Conservation (phyloP, 2,888 invertebrate genomes). For the Electrophaes corylata region DNA sequence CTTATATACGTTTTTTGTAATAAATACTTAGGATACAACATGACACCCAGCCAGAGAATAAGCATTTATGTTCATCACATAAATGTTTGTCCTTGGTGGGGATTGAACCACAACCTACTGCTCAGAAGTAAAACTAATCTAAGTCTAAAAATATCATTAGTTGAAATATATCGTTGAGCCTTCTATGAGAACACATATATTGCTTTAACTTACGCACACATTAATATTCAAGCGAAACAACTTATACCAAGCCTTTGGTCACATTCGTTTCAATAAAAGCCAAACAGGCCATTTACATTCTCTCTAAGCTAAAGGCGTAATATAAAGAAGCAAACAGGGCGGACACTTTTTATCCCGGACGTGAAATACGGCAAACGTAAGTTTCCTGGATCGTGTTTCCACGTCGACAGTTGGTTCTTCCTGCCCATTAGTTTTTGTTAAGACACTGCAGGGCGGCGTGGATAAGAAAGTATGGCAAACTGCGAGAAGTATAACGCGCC, state of each 20-base stretch:
- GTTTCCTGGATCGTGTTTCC: conserved; percentile 31
- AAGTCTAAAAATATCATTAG: too few species aligned
- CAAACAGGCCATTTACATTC: conserved; percentile 39
- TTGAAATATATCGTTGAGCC: too few species aligned
- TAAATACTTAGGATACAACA: too few species aligned
- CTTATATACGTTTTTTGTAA: too few species aligned
- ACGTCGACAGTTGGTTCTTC: conserved; percentile 19
- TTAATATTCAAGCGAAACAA: not conserved
- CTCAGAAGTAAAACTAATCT: too few species aligned
- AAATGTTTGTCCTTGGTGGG: too few species aligned
- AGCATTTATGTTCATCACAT: too few species aligned
- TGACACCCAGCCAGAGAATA: too few species aligned
- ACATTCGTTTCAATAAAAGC: conserved; percentile 37
- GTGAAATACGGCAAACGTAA: conserved; percentile 37
- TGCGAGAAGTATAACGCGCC: too few species aligned
- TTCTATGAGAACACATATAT: not conserved
- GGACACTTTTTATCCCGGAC: conserved; percentile 37
- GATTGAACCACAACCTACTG: too few species aligned
- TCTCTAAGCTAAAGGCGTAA: conserved; percentile 36
- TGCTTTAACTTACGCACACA: too few species aligned
- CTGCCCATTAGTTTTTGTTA: conserved; percentile 45
- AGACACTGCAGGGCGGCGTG: conserved; percentile 12
- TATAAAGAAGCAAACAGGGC: conserved; percentile 29
- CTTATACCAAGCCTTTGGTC: conserved; percentile 20
- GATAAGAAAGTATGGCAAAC: not conserved